A percentile compares a stretch with the other conserved stretches of the same genome.
These are phyloP conservation scores for Pogonophryne albipinna DNA, from an alignment of 2,797 vertebrate genomes.

Conservation along the genomic window DNA sequence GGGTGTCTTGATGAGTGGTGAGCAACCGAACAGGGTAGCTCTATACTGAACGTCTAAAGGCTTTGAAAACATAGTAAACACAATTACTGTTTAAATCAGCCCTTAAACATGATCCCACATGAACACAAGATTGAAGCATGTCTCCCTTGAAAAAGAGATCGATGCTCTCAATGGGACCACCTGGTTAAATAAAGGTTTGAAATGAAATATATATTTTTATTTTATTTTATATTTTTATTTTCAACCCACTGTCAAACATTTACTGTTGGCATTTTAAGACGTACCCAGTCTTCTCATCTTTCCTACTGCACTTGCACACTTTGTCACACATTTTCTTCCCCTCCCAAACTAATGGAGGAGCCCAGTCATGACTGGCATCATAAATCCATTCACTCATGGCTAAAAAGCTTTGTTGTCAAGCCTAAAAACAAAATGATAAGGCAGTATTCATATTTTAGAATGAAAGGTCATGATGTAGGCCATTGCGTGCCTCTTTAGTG, in stretches of 20 bases:
- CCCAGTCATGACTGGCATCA: neutral
- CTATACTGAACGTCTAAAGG: slow-evolving; percentile 6
- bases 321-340: neutral
- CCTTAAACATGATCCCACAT: slow-evolving; percentile 1
- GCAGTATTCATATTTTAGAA: slow-evolving; percentile 19
- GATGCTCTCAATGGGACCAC: too few relatives aligned
- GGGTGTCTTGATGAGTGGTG: slow-evolving; percentile 27
- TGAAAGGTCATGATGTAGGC: slow-evolving; percentile 10
- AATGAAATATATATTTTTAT: too few relatives aligned
- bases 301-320: neutral
- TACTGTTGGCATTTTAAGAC: neutral
- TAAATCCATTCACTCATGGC: slow-evolving; percentile 2
- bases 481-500: slow-evolving; percentile 16
- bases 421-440: slow-evolving; percentile 31
- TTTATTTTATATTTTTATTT: too few relatives aligned
- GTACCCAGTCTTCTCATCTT: neutral
- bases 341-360: neutral
- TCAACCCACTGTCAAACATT: neutral
- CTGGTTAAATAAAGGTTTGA: too few relatives aligned
- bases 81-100: slow-evolving; percentile 28
- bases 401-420: slow-evolving; percentile 20
- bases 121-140: neutral
- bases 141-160: neutral
- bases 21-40: slow-evolving; percentile 5
- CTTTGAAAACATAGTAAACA: slow-evolving; percentile 17